Conservation (phyloP, 2,797 vertebrate genomes). For the Melanotaenia parkinsoni region DNA sequence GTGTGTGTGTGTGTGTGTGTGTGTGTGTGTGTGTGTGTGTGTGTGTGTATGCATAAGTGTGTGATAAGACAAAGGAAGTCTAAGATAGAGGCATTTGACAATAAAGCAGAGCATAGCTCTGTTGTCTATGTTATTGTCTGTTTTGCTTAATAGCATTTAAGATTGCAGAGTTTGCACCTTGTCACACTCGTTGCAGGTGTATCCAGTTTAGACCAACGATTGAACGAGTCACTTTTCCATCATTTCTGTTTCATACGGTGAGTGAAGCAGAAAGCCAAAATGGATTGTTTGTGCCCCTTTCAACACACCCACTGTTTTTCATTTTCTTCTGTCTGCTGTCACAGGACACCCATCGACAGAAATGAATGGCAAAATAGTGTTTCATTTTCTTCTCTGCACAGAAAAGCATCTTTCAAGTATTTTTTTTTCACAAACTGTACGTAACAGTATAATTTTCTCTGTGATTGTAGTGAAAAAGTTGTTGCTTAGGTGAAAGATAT, state of each 20-base stretch:
- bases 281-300: conserved; percentile 29
- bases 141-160: conserved; percentile 56
- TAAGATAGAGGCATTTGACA: conserved; percentile 45
- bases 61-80: conserved; percentile 36
- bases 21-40: not conserved
- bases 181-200: conserved; percentile 45
- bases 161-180: conserved; percentile 61
- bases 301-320: conserved; percentile 44
- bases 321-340: conserved; percentile 49
- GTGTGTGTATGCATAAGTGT: not conserved
- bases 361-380: conserved; percentile 33
- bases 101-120: conserved; percentile 28
- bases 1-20: not conserved
- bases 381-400: conserved; percentile 29
- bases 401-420: conserved; percentile 14
- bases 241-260: conserved; percentile 33
- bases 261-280: conserved; percentile 41
- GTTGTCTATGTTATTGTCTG: conserved; percentile 60
- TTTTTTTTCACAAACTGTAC: not conserved
- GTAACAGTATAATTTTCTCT: not conserved
- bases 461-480: not conserved
- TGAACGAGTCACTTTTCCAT: conserved; percentile 50
- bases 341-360: conserved; percentile 36
- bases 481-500: not conserved
- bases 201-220: conserved; percentile 54